phyloP scores from a whole-genome alignment of 2,888 invertebrate genomes.

The Lottia scabra region DNA sequence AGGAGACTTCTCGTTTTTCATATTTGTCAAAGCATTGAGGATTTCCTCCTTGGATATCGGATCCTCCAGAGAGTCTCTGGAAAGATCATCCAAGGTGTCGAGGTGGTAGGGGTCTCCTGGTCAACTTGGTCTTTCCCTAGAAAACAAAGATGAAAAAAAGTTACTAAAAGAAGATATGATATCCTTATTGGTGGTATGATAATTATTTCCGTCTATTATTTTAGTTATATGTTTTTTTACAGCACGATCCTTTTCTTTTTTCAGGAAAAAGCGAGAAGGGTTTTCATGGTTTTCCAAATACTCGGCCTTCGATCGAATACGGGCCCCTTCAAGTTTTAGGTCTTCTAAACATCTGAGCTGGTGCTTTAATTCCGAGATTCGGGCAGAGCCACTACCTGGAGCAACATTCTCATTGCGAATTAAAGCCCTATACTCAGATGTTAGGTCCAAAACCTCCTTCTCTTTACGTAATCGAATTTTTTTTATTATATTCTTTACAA shows the following conservation, averaged over 20 bases:
- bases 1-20: slow-evolving; percentile 31
- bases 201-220: not conserved
- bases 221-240: slow-evolving; percentile 5
- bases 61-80: not conserved
- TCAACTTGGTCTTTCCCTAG: slow-evolving; percentile 11
- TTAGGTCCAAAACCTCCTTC: too few relatives aligned
- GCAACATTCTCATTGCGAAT: too few relatives aligned
- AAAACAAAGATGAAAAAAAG: not conserved
- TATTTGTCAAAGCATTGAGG: slow-evolving; percentile 12
- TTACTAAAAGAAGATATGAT: slow-evolving; percentile 5
- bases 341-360: too few relatives aligned
- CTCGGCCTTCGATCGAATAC: too few relatives aligned
- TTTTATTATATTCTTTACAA: too few relatives aligned
- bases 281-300: too few relatives aligned
- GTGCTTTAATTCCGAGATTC: too few relatives aligned
- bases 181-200: not conserved
- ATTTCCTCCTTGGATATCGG: slow-evolving; percentile 6
- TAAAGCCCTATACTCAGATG: too few relatives aligned
- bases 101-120: not conserved
- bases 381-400: too few relatives aligned
- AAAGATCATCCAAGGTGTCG: not conserved
- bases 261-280: too few relatives aligned
- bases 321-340: too few relatives aligned
- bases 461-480: too few relatives aligned
- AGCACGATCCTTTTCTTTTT: not conserved